Evolutionary conservation across 1,140 invertebrate genomes (phyloP).

Genomic region (Antheraea pernyi): DNA sequence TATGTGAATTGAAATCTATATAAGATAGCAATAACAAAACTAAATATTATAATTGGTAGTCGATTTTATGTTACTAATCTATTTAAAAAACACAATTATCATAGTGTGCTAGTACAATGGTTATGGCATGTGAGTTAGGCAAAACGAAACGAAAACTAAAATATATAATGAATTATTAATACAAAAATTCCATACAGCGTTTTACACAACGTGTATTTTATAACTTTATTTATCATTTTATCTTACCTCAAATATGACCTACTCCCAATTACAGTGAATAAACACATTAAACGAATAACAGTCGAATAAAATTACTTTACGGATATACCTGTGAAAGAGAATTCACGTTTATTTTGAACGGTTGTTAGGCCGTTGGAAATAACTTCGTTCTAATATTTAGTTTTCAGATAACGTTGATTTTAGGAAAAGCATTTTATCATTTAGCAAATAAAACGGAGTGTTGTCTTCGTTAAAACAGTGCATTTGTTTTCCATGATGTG

Average conservation of each 20-base stretch:
- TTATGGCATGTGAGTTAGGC: too few species aligned
- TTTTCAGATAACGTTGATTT: conserved; percentile 11
- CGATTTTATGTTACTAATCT: too few species aligned
- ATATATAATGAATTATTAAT: background rate
- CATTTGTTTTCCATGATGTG: background rate
- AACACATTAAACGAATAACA: conserved; percentile 13
- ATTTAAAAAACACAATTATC: too few species aligned
- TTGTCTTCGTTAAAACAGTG: conserved; percentile 3
- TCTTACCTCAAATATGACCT: conserved; percentile 20
- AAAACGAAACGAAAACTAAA: background rate
- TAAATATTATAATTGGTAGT: too few species aligned
- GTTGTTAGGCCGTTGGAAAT: conserved; percentile 3
- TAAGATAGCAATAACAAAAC: too few species aligned
- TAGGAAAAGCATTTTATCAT: conserved; percentile 22
- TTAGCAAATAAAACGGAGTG: conserved; percentile 19
- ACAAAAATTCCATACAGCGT: background rate
- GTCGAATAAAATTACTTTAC: conserved; percentile 12
- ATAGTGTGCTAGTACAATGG: too few species aligned
- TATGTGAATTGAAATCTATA: too few species aligned
- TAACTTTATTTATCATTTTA: conserved; percentile 16
- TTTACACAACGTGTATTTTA: conserved; percentile 5
- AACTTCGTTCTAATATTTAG: conserved; percentile 6
- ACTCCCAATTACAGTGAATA: conserved; percentile 14
- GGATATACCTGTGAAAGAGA: conserved; percentile 9
- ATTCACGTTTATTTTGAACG: conserved; percentile 4